Conservation (phyloP, 2,113 vertebrate species). For the Anolis carolinensis region DNA sequence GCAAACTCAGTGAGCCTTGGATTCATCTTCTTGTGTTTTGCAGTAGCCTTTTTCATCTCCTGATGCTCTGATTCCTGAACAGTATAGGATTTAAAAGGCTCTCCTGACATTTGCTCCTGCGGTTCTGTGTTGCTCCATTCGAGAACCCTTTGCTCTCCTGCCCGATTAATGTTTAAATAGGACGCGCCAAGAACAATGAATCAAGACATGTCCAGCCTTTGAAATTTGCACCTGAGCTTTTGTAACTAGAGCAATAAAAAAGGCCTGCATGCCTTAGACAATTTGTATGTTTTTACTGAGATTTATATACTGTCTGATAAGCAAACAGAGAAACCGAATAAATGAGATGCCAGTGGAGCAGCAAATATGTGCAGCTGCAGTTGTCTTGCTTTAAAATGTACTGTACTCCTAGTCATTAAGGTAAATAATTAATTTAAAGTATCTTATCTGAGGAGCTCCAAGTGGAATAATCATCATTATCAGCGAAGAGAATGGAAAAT, state of each 20-base stretch:
- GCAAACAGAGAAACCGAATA: neutral
- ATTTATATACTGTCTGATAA: neutral
- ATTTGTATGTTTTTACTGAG: neutral
- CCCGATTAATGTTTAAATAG: neutral
- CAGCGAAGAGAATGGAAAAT: slow-evolving; percentile 4
- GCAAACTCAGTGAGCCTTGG: slow-evolving; percentile 43
- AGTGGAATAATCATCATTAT: neutral
- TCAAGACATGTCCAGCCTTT: slow-evolving; percentile 29
- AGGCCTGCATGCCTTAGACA: neutral
- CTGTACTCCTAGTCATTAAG: neutral
- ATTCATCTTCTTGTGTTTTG: slow-evolving; percentile 38
- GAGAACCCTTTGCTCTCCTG: slow-evolving; percentile 18
- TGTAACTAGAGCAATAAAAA: neutral
- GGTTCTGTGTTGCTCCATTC: neutral
- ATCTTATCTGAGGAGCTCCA: neutral
- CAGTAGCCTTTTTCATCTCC: slow-evolving; percentile 38
- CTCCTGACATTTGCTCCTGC: neutral
- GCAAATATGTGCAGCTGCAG: too few species aligned
- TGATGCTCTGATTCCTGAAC: slow-evolving; percentile 54
- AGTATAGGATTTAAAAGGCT: neutral
- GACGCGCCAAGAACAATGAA: neutral
- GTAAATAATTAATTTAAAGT: slow-evolving; percentile 31
- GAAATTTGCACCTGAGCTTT: neutral
- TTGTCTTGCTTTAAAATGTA: neutral
- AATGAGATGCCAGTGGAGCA: neutral